These are phyloP conservation scores for Euproctis similis DNA, from an alignment of 2,888 invertebrate species.

Conservation along the genomic window DNA sequence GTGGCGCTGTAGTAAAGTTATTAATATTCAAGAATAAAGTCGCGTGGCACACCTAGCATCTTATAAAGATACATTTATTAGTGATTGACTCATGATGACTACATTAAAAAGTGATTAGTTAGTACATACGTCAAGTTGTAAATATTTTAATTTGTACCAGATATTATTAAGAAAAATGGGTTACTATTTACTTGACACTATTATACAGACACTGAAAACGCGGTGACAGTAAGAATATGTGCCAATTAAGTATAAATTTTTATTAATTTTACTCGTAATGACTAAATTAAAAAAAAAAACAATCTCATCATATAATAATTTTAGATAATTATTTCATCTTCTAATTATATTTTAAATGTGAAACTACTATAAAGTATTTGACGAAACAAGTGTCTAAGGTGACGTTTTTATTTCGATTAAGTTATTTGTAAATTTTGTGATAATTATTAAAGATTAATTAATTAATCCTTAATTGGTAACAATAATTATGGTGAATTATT, in stretches of 20 bases:
- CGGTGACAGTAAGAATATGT: constrained; percentile 30
- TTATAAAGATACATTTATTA: too few species aligned
- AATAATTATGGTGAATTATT: too few species aligned
- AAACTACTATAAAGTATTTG: too few species aligned
- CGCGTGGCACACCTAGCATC: too few species aligned
- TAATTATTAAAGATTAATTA: too few species aligned
- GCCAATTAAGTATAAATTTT: constrained; percentile 31
- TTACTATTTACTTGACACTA: constrained; percentile 17
- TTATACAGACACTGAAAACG: constrained; percentile 14
- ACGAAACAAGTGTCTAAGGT: too few species aligned
- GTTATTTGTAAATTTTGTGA: constrained; percentile 30
- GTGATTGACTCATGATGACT: constrained; percentile 17
- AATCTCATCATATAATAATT: constrained; percentile 28
- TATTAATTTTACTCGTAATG: constrained; percentile 28
- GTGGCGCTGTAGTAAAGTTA: too few species aligned
- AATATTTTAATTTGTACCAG: constrained; percentile 9
- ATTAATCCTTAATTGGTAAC: too few species aligned
- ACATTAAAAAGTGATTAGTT: constrained; percentile 12
- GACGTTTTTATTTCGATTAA: constrained; percentile 25
- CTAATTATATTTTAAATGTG: constrained; percentile 18
- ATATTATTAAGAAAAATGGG: constrained; percentile 12
- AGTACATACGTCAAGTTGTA: constrained; percentile 14
- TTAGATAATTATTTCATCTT: constrained; percentile 24
- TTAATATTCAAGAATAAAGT: too few species aligned
- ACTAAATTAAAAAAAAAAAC: constrained; percentile 32